Conservation (phyloP, 1,140 invertebrate genomes). For the Dendrolimus kikuchii region DNA sequence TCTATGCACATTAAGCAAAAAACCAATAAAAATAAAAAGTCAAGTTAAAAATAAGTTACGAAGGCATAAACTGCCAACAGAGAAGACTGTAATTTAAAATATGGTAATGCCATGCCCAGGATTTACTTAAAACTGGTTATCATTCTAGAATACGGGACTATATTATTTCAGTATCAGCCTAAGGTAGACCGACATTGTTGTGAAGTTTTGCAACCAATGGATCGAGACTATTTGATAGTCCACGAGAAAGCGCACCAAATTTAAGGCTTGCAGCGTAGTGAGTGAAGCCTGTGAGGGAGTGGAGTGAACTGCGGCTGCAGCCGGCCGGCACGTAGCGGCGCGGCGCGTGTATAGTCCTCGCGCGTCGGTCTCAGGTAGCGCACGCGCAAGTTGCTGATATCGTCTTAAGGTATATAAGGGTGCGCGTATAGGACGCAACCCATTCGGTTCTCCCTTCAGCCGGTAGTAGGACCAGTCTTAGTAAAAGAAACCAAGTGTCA, state of each 20-base stretch:
- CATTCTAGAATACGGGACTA: too few relatives aligned
- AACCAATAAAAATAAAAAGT: too few relatives aligned
- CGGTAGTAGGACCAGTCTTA: constrained; percentile 11
- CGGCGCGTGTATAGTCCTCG: constrained; percentile 35
- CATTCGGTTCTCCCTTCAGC: constrained; percentile 23
- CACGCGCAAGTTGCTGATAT: constrained; percentile 52
- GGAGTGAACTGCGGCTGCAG: constrained; percentile 24
- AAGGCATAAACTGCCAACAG: too few relatives aligned
- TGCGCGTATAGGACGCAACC: constrained; percentile 21
- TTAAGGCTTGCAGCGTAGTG: constrained; percentile 4
- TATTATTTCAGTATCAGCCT: too few relatives aligned
- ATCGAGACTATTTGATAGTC: too few relatives aligned
- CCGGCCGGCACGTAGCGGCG: constrained; percentile 14
- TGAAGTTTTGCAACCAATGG: too few relatives aligned
- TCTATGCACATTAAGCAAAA: too few relatives aligned
- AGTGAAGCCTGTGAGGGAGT: constrained; percentile 40
- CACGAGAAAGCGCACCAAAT: constrained; percentile 5
- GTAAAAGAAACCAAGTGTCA: constrained; percentile 12
- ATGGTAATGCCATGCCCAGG: too few relatives aligned
- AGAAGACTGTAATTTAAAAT: too few relatives aligned
- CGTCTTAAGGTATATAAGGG: constrained; percentile 46
- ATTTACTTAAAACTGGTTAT: too few relatives aligned
- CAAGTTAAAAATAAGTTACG: too few relatives aligned
- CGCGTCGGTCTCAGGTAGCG: constrained; percentile 46
- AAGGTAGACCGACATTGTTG: too few relatives aligned